These are phyloP conservation scores for Poecilia wingei DNA, from an alignment of 2,797 vertebrate genomes.

Conservation along the genomic window DNA sequence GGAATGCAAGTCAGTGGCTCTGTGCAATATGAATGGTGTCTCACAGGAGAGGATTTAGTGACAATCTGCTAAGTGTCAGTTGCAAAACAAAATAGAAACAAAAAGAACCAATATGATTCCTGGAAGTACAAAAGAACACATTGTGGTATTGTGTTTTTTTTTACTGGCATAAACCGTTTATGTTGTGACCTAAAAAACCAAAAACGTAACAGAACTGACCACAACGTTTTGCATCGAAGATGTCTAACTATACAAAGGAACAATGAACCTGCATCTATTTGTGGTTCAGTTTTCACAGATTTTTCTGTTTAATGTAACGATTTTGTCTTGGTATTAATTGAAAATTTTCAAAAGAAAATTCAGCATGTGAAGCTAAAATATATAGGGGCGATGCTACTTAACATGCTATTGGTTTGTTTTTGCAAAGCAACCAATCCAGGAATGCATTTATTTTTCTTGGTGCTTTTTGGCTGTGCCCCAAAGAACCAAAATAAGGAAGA, in stretches of 20 bases:
- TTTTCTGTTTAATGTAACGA: neutral
- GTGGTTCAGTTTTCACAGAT: neutral
- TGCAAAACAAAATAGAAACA: slow-evolving; percentile 1
- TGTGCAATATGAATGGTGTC: slow-evolving; percentile 23
- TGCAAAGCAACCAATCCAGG: neutral
- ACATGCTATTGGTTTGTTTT: neutral
- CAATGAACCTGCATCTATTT: neutral
- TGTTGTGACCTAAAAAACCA: neutral
- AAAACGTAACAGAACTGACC: neutral
- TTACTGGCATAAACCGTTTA: neutral
- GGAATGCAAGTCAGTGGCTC: slow-evolving; percentile 33
- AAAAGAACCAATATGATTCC: neutral
- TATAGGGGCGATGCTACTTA: neutral
- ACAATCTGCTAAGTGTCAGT: slow-evolving; percentile 7
- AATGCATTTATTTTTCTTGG: neutral
- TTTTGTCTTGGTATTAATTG: neutral
- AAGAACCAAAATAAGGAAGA: neutral
- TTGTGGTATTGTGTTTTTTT: neutral
- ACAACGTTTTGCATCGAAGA: neutral
- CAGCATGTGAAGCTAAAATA: neutral
- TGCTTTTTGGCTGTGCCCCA: neutral
- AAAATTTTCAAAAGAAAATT: neutral
- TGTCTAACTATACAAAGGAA: neutral
- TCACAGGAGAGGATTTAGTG: neutral
- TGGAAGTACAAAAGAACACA: neutral